Evolutionary conservation across 2,888 invertebrate genomes (phyloP), one percentile per base, ranked within the genome.

Genomic region (Orthosia cruda): DNA sequence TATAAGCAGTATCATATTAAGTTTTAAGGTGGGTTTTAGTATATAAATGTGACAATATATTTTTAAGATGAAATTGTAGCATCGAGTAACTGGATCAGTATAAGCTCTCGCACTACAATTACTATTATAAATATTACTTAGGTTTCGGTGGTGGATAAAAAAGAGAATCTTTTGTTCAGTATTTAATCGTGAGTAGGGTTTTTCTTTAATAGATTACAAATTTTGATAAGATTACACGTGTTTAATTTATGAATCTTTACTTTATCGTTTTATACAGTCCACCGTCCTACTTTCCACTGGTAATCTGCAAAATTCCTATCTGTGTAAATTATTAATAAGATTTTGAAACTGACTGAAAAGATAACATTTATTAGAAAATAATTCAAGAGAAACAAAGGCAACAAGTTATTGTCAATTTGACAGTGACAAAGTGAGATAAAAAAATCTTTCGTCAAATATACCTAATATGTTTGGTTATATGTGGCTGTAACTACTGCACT

Each of bases 11-110:
- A 85, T 87, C 86, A 90, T 90, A 89, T 87, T 89, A 88, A 85
- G 87, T 90, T 89, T 82, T 87, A 88, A 89, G 88, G 88, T 84
- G 91, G 90, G 90, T 88, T 89, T 88, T 93, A 92, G 89, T 71
- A 71, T 23, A 71, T 95, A 95, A 95, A 94, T 94, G 94, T 95
- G 95, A 93, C 90, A 91, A 87, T 80, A 83, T 92, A 92, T 88
- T 89, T 82, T 77, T 89, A 92, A 90, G 84, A 85, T 87, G 80
- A 84, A 84, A 83, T 83, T 71, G 78, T 87, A 88, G 84, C 65
- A 80, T 85, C 73, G 77, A 87, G 76, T 87, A 85, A 89, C 85
- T 85, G 70, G 69, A 81, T 87, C 77, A 88, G 85, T 84, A 82
- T 84, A 84, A 77, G 83, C 81, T 88, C 84, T 88, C 89, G 89